phyloP scores from a whole-genome alignment of 2,888 invertebrate genomes.

The Thymelicus sylvestris region DNA sequence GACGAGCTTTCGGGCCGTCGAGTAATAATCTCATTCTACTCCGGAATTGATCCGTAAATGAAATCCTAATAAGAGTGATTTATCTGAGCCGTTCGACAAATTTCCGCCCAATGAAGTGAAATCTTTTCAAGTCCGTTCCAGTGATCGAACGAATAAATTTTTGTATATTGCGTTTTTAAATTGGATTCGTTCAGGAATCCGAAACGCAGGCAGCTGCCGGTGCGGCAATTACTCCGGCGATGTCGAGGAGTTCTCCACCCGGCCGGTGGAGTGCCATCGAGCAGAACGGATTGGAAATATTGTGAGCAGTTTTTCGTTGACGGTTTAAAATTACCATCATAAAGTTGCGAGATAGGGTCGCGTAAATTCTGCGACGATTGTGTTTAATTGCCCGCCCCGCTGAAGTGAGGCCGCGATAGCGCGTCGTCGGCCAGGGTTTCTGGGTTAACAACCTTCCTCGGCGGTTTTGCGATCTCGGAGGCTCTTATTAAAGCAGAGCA shows the following conservation, averaged over 20 bases:
- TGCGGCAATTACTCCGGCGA: slow-evolving; percentile 24
- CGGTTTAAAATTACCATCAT: slow-evolving; percentile 20
- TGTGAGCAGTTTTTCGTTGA: slow-evolving; percentile 1
- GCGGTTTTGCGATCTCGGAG: slow-evolving; percentile 13
- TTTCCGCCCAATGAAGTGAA: slow-evolving; percentile 32
- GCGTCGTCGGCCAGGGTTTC: slow-evolving; percentile 18
- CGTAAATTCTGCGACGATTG: slow-evolving; percentile 20
- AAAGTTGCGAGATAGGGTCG: slow-evolving; percentile 16
- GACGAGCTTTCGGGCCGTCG: slow-evolving; percentile 8
- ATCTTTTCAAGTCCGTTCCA: slow-evolving; percentile 29
- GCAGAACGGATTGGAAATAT: slow-evolving; percentile 14
- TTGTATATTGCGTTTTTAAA: slow-evolving; percentile 33
- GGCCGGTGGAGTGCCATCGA: slow-evolving; percentile 8
- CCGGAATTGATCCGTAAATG: slow-evolving; percentile 28
- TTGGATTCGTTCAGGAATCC: slow-evolving; percentile 33
- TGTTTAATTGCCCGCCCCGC: slow-evolving; percentile 19
- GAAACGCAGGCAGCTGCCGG: slow-evolving; percentile 34
- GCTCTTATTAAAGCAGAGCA: slow-evolving; percentile 14
- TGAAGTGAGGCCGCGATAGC: slow-evolving; percentile 10
- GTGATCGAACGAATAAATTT: slow-evolving; percentile 31
- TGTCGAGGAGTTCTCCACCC: slow-evolving; percentile 18
- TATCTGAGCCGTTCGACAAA: slow-evolving; percentile 31
- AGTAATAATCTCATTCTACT: slow-evolving; percentile 27
- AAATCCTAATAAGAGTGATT: slow-evolving; percentile 35
- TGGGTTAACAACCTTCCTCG: slow-evolving; percentile 22